Conservation (phyloP, 2,888 invertebrate species). For the Chalcosyrphus nemorum region DNA sequence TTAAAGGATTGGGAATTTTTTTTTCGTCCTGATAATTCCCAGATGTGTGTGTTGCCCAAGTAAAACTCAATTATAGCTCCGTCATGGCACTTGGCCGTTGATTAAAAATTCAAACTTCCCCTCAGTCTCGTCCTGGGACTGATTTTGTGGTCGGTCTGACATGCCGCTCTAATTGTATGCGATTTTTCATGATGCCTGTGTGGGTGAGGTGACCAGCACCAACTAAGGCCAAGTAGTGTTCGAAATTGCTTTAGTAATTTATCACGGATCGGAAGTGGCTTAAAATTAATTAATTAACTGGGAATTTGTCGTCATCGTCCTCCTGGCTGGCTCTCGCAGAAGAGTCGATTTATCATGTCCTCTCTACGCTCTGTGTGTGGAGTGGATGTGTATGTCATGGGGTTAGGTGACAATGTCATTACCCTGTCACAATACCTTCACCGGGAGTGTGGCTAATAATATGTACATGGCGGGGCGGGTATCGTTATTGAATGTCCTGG, state of each 20-base stretch:
- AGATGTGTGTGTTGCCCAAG: slow-evolving; percentile 26
- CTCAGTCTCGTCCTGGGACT: slow-evolving; percentile 1
- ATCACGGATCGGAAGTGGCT: slow-evolving; percentile 57
- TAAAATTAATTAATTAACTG: slow-evolving; percentile 68
- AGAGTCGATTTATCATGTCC: slow-evolving; percentile 50
- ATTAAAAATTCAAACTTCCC: slow-evolving; percentile 61
- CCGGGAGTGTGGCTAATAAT: slow-evolving; percentile 41
- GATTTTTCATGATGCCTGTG: slow-evolving; percentile 55
- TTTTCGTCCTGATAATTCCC: slow-evolving; percentile 24
- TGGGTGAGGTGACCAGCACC: slow-evolving; percentile 22
- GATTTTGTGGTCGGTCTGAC: slow-evolving; percentile 61
- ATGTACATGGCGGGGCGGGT: neutral
- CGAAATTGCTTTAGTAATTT: slow-evolving; percentile 65
- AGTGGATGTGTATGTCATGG: slow-evolving; percentile 10
- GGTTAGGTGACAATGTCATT: slow-evolving; percentile 68
- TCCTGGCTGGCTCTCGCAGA: slow-evolving; percentile 24
- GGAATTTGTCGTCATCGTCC: slow-evolving; percentile 48
- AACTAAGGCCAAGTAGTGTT: slow-evolving; percentile 42
- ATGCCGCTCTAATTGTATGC: slow-evolving; percentile 54
- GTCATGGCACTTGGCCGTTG: slow-evolving; percentile 59
- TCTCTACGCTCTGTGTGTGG: neutral
- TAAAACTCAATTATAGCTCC: slow-evolving; percentile 57
- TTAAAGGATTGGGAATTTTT: slow-evolving; percentile 19
- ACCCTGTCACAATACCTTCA: slow-evolving; percentile 62
- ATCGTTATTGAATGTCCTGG: slow-evolving; percentile 46